phyloP scores from a whole-genome alignment of 2,888 invertebrate species.

The Schizaphis graminum region DNA sequence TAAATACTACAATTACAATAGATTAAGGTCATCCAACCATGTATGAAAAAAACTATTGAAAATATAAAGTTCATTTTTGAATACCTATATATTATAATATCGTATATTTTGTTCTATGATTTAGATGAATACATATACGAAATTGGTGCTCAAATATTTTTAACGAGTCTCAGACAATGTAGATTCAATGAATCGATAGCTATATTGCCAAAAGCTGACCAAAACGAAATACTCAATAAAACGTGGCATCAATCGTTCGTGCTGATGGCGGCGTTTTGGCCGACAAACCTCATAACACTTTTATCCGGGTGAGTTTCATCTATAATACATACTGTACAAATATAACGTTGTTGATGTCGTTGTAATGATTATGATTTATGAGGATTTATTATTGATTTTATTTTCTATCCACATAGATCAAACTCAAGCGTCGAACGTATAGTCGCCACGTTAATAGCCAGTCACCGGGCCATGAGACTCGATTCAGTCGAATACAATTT shows the following conservation, averaged over 20 bases:
- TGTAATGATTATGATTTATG: not conserved
- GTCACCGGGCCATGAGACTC: conserved; percentile 65
- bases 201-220: conserved; percentile 67
- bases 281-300: conserved; percentile 67
- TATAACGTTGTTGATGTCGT: not conserved
- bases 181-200: conserved; percentile 67
- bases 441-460: conserved; percentile 39
- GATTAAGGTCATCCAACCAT: not conserved
- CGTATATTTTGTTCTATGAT: not conserved
- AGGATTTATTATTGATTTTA: not conserved
- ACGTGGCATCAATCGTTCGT: conserved; percentile 69
- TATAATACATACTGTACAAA: not conserved
- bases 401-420: conserved; percentile 14
- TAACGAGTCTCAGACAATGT: conserved; percentile 68
- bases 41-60: not conserved
- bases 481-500: conserved; percentile 68
- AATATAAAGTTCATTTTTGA: not conserved
- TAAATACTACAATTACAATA: not conserved
- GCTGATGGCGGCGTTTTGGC: conserved; percentile 69
- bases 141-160: conserved; percentile 69
- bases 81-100: not conserved
- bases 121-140: conserved; percentile 67
- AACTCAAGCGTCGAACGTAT: conserved; percentile 22
- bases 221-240: conserved; percentile 68
- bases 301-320: conserved; percentile 31